phyloP scores from a whole-genome alignment of 2,797 vertebrate genomes.

The Fundulus diaphanus region DNA sequence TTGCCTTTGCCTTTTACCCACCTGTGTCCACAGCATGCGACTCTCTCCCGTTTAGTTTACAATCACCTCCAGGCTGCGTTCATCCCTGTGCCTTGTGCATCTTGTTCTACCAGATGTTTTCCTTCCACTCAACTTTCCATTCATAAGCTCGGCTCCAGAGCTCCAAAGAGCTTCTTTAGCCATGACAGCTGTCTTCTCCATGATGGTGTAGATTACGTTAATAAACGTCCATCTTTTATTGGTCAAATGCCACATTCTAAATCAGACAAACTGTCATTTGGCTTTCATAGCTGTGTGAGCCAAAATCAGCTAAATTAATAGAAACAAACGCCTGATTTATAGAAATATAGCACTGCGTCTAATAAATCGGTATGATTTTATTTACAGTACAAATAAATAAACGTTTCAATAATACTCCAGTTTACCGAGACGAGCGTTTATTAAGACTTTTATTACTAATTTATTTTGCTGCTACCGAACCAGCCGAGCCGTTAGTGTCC shows the following conservation, averaged over 20 bases:
- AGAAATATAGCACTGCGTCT: background rate
- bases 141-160: background rate
- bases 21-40: too few relatives aligned
- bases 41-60: too few relatives aligned
- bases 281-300: background rate
- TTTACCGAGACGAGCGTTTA: background rate
- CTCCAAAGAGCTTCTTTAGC: background rate
- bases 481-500: background rate
- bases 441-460: background rate
- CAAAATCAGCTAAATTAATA: background rate
- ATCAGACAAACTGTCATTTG: background rate
- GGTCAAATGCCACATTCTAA: background rate
- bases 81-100: background rate
- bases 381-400: background rate
- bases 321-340: background rate
- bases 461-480: background rate
- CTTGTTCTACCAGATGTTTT: background rate
- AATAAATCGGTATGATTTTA: background rate
- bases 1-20: too few relatives aligned
- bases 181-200: background rate
- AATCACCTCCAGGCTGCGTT: background rate
- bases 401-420: background rate
- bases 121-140: slow-evolving; percentile 1
- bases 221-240: background rate
- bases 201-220: background rate